Percentiles rank a stretch among this genome's conserved stretches.
These are phyloP conservation scores for Drosophila rubida DNA, from an alignment of 2,888 invertebrate genomes.

Conservation along the genomic window DNA sequence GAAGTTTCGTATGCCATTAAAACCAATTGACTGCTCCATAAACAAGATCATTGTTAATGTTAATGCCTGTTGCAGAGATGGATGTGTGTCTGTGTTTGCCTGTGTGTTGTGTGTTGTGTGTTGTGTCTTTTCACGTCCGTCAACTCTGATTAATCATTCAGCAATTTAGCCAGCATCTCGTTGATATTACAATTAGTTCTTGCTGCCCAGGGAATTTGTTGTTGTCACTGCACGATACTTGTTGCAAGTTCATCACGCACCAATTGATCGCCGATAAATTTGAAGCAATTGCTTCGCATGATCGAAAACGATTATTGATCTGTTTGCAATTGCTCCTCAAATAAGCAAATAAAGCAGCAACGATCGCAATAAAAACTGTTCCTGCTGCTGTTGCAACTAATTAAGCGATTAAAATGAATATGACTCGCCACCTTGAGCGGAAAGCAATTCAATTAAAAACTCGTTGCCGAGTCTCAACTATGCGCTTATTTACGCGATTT, in stretches of 20 bases:
- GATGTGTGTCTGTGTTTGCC: no score
- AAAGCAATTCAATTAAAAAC: no score
- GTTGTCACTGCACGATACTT: not conserved
- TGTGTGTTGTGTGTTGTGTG: no score
- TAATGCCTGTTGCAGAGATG: conserved; percentile 29
- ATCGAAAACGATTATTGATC: not conserved
- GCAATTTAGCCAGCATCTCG: conserved; percentile 21
- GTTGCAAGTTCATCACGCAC: not conserved
- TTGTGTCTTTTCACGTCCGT: conserved; percentile 48
- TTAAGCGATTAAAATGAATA: not conserved
- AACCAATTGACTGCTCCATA: conserved; percentile 49
- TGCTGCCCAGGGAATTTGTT: no score
- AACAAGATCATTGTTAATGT: conserved; percentile 33
- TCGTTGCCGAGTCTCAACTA: no score
- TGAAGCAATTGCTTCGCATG: no score
- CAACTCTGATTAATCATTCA: conserved; percentile 30
- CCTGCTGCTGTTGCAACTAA: not conserved
- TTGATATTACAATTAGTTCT: not conserved
- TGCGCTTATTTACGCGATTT: no score
- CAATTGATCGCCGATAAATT: no score
- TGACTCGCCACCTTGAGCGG: no score
- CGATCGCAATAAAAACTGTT: not conserved
- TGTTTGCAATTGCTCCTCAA: not conserved
- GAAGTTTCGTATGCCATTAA: conserved; percentile 57
- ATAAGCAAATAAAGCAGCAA: not conserved